These are phyloP conservation scores for Laspeyria flexula DNA, from an alignment of 2,888 invertebrate genomes.

Conservation along the genomic window DNA sequence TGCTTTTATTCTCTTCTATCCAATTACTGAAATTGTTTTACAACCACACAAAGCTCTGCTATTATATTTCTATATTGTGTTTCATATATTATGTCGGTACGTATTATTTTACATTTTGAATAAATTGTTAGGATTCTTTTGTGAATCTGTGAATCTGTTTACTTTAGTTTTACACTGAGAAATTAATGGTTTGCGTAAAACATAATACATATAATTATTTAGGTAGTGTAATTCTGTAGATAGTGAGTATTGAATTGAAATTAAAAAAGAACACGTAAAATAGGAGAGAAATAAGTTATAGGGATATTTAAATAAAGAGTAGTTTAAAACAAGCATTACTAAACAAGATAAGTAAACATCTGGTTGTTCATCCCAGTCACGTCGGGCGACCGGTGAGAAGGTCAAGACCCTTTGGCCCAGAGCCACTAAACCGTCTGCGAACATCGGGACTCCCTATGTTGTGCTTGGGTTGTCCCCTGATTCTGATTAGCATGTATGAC, in stretches of 20 bases:
- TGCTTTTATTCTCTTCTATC: constrained; percentile 51
- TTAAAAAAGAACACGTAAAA: no score
- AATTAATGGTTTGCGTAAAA: not conserved
- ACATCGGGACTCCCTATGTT: constrained; percentile 47
- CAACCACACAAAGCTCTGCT: constrained; percentile 29
- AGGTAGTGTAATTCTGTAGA: no score
- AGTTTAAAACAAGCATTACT: constrained; percentile 5
- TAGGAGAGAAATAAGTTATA: not conserved
- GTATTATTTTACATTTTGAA: constrained; percentile 9
- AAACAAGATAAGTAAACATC: constrained; percentile 19
- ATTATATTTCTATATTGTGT: constrained; percentile 15
- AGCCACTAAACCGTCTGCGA: constrained; percentile 65
- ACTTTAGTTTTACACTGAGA: not conserved
- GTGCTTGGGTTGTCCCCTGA: constrained; percentile 54
- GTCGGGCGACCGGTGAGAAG: constrained; percentile 56
- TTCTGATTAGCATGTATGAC: constrained; percentile 44
- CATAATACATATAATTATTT: no score
- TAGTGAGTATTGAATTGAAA: no score
- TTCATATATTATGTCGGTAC: constrained; percentile 7
- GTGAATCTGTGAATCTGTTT: constrained; percentile 3
- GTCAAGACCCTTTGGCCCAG: constrained; percentile 56
- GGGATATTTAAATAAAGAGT: not conserved
- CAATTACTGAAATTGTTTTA: constrained; percentile 57
- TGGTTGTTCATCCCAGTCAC: constrained; percentile 55
- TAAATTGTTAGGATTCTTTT: not conserved